Evolutionary conservation across 2,113 vertebrate genomes (phyloP).

Genomic region (Dasyornis broadbenti): DNA sequence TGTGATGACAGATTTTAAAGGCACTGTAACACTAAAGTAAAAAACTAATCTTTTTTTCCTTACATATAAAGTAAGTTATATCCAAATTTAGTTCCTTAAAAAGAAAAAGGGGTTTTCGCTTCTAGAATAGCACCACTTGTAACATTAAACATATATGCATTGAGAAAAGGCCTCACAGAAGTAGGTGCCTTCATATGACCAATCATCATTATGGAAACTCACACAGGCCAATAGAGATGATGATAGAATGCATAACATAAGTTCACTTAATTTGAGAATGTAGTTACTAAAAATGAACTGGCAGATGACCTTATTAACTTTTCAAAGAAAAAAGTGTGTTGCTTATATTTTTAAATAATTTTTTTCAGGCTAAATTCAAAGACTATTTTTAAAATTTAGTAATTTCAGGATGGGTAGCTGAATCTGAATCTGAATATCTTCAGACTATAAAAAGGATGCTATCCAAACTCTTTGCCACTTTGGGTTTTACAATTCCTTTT

Average conservation of each 20-base stretch:
- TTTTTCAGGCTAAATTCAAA: not conserved
- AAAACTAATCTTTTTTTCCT: not conserved
- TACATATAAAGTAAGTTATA: not conserved
- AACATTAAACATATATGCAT: not conserved
- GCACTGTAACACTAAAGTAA: not conserved
- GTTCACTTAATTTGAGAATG: not conserved
- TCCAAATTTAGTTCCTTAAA: not conserved
- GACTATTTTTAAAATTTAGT: not conserved
- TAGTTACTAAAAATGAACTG: not conserved
- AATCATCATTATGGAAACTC: not conserved
- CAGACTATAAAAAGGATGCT: not conserved
- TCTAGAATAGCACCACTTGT: not conserved
- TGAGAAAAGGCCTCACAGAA: not conserved
- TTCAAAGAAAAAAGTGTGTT: not conserved
- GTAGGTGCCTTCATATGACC: not conserved
- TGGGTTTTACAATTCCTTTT: not conserved
- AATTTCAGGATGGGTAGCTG: not conserved
- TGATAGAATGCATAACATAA: not conserved
- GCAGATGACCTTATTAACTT: not conserved
- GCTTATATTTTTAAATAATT: not conserved
- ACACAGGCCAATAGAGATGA: not conserved
- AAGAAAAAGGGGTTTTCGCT: not conserved
- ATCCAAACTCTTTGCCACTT: not conserved
- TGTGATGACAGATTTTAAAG: not conserved
- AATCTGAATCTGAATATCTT: not conserved